These are phyloP conservation scores for Hippolais icterina DNA, from an alignment of 2,113 vertebrate species.

Conservation along the genomic window DNA sequence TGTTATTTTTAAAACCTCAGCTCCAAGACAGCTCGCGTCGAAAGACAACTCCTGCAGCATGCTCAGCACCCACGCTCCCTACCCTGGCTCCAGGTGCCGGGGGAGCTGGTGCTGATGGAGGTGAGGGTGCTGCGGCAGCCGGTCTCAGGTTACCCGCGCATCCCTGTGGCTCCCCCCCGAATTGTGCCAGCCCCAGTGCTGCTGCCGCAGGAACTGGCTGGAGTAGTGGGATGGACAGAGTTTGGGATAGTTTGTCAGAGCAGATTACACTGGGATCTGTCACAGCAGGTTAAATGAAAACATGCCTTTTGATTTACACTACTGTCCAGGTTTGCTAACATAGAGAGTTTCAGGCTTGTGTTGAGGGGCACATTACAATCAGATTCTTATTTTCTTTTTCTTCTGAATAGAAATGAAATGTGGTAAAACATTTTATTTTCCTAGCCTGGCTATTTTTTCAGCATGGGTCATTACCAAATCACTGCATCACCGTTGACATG, in stretches of 20 bases:
- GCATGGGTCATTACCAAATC: background rate
- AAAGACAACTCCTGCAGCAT: background rate
- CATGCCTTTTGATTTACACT: background rate
- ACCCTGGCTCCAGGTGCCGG: accelerated
- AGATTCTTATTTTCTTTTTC: background rate
- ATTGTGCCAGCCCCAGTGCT: accelerated
- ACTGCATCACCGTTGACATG: background rate
- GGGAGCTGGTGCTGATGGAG: background rate
- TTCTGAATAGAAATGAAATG: background rate
- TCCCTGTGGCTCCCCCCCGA: background rate
- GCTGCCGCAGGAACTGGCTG: accelerated
- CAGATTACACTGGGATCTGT: background rate
- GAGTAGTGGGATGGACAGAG: accelerated
- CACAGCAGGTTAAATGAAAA: background rate
- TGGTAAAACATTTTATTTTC: background rate
- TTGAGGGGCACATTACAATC: background rate
- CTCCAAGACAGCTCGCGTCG: background rate
- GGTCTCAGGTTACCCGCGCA: accelerated
- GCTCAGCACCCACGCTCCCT: background rate
- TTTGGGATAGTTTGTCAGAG: background rate
- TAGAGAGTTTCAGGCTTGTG: background rate
- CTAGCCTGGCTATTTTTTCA: background rate
- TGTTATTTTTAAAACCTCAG: slow-evolving; percentile 29
- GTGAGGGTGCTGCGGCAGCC: background rate
- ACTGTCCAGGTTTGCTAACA: background rate